Conservation (phyloP, 2,113 vertebrate genomes). For the Labeo rohita region DNA sequence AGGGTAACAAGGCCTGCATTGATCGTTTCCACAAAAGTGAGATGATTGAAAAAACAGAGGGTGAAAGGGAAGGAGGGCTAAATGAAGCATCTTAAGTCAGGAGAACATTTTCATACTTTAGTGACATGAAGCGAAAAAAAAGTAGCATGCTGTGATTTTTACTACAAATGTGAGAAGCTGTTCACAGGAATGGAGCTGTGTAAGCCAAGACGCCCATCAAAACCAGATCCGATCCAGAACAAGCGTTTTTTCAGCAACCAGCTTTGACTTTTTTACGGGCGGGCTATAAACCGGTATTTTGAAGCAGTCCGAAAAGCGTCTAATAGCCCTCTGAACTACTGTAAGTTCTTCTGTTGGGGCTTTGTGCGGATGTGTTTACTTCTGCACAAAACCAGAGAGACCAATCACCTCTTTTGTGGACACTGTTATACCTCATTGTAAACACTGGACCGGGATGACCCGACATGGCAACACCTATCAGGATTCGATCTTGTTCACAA, state of each 20-base stretch:
- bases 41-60: constrained; percentile 34
- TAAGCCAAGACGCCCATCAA: constrained; percentile 15
- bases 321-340: constrained; percentile 52
- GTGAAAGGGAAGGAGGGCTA: constrained; percentile 62
- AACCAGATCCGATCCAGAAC: constrained; percentile 16
- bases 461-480: constrained; percentile 38
- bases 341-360: background rate
- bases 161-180: constrained; percentile 2
- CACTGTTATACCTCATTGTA: constrained; percentile 41
- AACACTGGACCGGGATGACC: constrained; percentile 58
- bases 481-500: constrained; percentile 30
- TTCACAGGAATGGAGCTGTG: constrained; percentile 1
- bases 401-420: constrained; percentile 32
- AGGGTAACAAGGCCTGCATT: constrained; percentile 12
- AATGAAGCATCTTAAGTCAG: background rate
- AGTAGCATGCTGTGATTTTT: constrained; percentile 4
- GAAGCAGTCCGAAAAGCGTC: constrained; percentile 63
- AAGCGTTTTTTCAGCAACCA: background rate
- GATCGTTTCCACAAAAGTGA: constrained; percentile 3
- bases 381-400: constrained; percentile 24
- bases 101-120: constrained; percentile 7
- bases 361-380: constrained; percentile 13
- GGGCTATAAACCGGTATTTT: constrained; percentile 69
- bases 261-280: constrained; percentile 61
- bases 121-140: background rate